Evolutionary conservation across 1,140 invertebrate species (phyloP), one percentile per base, ranked within the genome.

Genomic region (Eueides isabella): DNA sequence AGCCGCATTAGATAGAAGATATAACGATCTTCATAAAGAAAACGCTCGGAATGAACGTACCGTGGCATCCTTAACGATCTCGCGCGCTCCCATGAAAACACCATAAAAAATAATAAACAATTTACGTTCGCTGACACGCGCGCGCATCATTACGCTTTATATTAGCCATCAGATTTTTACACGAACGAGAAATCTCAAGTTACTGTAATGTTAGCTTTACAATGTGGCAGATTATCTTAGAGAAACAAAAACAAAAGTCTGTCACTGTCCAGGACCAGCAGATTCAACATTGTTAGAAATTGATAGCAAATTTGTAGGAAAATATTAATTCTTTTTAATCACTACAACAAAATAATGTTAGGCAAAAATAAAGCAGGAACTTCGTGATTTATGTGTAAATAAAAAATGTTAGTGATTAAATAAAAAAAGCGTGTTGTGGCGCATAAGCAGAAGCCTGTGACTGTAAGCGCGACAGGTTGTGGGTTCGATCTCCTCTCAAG

Each of bases 21-120:
- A 63, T 63, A 63, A 63, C 29, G 61, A 63, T 31, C 30, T 30
- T 12, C 41, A 75, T 72, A 76, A 76, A 72, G 65, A 64, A 66
- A 67, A 63, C 38, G 55, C 26, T 28, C 29, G 19, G 30, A 68
- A 76, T 41, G 55, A 76, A 61, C 48, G 63, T 48, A 29, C 33
- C 70, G 55, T 71, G 62, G 55, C 64, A 48, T 66, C 66, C 75
- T 78, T 88, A 87, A 87, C 84, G 82, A 85, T 67, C 77, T 71
- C 48, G 61, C 70, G 74, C 78, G 29, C 61, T 85, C 80, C 81
- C 85, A 85, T 90, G 87, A 86, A 89, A 89, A 86, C 79, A 77
- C 77, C 88, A 87, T 92, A 92, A 92, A 91, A 92, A 90, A 92
- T 92, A 92, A 92, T 92, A 92, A 91, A 91, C 89, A 91, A 92